Conservation (phyloP, 2,888 invertebrate genomes). For the Meta bourneti region DNA sequence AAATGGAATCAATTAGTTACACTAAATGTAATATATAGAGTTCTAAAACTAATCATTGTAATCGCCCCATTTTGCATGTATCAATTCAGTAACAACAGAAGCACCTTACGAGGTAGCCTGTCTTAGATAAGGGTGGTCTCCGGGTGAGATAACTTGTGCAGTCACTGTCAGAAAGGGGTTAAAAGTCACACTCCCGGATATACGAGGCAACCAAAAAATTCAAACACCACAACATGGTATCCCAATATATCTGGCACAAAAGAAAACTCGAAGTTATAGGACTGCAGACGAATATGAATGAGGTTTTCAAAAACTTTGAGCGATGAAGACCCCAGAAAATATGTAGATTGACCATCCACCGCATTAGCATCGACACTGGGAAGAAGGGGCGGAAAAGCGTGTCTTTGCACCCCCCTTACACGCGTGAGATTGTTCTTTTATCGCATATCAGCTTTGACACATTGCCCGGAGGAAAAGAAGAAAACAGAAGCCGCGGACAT, state of each 20-base stretch:
- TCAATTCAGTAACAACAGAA: neutral
- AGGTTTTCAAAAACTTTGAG: neutral
- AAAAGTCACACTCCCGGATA: neutral
- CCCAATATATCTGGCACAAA: neutral
- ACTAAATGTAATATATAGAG: no score
- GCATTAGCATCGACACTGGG: constrained; percentile 5
- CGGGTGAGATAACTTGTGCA: neutral
- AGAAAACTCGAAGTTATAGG: neutral
- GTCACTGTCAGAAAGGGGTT: neutral
- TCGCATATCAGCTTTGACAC: constrained; percentile 38
- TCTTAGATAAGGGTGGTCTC: neutral
- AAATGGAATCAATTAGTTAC: no score
- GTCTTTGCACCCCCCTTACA: constrained; percentile 14
- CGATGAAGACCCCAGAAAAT: neutral
- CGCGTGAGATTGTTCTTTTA: constrained; percentile 29
- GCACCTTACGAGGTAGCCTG: neutral
- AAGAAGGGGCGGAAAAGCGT: neutral
- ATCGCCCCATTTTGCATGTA: neutral
- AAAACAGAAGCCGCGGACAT: constrained; percentile 48
- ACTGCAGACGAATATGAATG: neutral
- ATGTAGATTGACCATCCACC: constrained; percentile 13
- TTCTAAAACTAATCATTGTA: no score
- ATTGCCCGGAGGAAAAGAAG: constrained; percentile 23
- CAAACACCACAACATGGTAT: neutral
- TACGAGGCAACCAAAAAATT: neutral